These are phyloP conservation scores for Hippocampus abdominalis DNA, from an alignment of 2,113 vertebrate genomes.

Conservation along the genomic window DNA sequence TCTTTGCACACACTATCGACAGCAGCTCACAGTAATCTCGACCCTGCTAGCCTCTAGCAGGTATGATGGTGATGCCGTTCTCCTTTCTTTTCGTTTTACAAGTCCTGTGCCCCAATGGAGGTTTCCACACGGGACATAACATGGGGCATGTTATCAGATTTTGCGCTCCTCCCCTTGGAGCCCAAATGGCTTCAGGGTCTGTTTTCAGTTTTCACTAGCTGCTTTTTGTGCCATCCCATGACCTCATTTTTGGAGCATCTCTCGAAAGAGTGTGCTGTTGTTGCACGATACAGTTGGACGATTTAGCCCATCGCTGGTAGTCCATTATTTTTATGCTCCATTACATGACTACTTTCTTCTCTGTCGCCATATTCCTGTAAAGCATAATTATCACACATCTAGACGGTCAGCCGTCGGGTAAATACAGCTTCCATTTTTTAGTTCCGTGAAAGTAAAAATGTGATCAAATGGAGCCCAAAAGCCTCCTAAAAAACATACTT, in stretches of 20 bases:
- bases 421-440: no score
- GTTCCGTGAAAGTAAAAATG: no score
- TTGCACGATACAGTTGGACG: background rate
- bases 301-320: background rate
- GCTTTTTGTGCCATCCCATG: slow-evolving; percentile 1
- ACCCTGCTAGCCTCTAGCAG: slow-evolving; percentile 3
- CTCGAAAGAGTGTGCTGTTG: background rate
- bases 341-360: background rate
- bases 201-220: slow-evolving; percentile 1
- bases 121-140: slow-evolving; percentile 4
- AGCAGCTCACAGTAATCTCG: background rate
- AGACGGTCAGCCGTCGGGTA: no score
- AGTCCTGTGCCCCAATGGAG: background rate
- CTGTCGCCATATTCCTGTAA: background rate
- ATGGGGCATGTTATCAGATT: slow-evolving; percentile 7
- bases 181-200: slow-evolving; percentile 7
- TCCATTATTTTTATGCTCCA: background rate
- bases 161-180: slow-evolving; percentile 1
- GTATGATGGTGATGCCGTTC: background rate
- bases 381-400: background rate
- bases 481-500: no score
- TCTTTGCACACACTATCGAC: background rate
- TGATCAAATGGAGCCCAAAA: no score
- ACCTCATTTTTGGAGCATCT: background rate
- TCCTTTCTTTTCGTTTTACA: slow-evolving; percentile 1